Evolutionary conservation across 2,113 vertebrate species (phyloP).

Genomic region (Lanius ludovicianus): DNA sequence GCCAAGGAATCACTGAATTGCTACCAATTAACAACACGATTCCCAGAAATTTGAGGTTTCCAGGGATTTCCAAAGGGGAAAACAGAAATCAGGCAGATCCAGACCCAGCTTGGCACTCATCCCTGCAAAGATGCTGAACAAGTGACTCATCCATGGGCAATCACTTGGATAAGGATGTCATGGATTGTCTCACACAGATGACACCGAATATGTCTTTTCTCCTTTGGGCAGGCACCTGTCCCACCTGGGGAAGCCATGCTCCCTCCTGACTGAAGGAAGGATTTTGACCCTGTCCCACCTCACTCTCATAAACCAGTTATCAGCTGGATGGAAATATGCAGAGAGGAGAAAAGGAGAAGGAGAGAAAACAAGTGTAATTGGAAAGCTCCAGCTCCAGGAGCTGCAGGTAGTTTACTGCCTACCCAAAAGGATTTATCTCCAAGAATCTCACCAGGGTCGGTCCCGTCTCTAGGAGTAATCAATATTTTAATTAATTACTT

Average conservation of each 20-base stretch:
- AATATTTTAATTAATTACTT: constrained; percentile 26
- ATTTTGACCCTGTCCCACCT: neutral
- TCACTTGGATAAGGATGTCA: no score
- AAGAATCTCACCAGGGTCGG: neutral
- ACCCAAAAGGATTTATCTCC: neutral
- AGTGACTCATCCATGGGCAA: neutral
- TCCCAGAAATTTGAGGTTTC: neutral
- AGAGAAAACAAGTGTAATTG: neutral
- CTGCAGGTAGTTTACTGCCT: neutral
- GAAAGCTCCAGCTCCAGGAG: neutral
- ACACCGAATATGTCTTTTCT: neutral
- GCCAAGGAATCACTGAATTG: neutral
- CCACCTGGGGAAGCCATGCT: neutral
- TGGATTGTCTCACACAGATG: neutral
- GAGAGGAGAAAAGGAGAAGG: neutral
- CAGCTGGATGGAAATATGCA: neutral
- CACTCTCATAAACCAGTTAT: neutral
- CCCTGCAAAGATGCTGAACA: neutral
- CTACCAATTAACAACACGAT: neutral
- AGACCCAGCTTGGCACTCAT: neutral
- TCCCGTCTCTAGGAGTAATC: neutral
- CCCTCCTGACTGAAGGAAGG: neutral
- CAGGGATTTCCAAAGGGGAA: neutral
- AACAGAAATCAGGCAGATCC: neutral
- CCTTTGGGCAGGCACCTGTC: neutral